These are phyloP conservation scores for Leptosomus discolor DNA, from an alignment of 2,113 vertebrate species.

Conservation along the genomic window DNA sequence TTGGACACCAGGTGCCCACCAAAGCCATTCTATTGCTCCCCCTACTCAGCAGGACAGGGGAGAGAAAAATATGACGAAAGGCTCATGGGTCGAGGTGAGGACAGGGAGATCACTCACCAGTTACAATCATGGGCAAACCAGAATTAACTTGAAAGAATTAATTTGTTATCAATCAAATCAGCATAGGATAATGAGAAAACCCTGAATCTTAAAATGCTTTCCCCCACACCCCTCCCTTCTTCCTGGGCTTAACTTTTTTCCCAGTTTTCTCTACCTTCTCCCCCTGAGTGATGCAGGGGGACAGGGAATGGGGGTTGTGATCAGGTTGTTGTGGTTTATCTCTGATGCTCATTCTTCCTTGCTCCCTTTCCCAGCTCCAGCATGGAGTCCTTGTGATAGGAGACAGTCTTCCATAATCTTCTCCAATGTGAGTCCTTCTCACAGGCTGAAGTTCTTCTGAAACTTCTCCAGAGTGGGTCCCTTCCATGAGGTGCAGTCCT, in stretches of 20 bases:
- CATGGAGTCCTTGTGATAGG: rapidly evolving
- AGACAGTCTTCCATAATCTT: neutral
- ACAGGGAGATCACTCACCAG: neutral
- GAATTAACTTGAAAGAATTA: neutral
- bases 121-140: neutral
- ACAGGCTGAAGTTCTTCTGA: neutral
- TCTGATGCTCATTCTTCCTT: neutral
- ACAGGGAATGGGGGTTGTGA: rapidly evolving
- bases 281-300: rapidly evolving
- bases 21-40: rapidly evolving
- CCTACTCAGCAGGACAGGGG: neutral
- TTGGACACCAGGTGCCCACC: neutral
- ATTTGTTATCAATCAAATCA: neutral
- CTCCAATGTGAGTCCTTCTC: neutral
- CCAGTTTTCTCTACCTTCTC: neutral
- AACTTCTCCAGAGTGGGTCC: no score
- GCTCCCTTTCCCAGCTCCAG: neutral
- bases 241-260: neutral
- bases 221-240: neutral
- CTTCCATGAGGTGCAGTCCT: no score
- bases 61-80: neutral
- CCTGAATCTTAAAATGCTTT: neutral
- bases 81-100: neutral
- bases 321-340: no score
- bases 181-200: neutral